Percentiles rank a stretch among this genome's conserved stretches.
Evolutionary conservation across 2,797 vertebrate genomes (phyloP).

Genomic region (Thamnophis elegans): DNA sequence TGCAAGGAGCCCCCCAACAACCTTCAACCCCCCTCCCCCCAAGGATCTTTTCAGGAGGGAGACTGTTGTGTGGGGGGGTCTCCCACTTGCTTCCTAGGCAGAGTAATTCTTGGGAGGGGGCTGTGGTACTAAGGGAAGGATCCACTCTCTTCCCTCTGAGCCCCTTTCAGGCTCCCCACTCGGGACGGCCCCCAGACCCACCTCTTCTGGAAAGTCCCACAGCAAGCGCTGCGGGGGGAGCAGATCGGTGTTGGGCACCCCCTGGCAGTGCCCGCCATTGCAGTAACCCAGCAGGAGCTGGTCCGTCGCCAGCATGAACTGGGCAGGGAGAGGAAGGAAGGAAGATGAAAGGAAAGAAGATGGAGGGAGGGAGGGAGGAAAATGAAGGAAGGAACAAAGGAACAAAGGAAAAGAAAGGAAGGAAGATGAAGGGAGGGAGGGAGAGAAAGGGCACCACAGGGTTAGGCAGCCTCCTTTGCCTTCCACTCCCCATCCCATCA

Average conservation of each 20-base stretch:
- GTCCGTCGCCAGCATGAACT: constrained; percentile 86
- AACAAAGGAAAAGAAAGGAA: too few species aligned
- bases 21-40: background rate
- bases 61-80: background rate
- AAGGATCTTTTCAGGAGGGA: background rate
- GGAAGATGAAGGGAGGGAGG: background rate
- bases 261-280: constrained; percentile 85
- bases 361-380: background rate
- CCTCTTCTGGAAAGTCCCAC: constrained; percentile 85
- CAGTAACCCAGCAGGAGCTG: constrained; percentile 88
- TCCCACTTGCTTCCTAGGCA: background rate
- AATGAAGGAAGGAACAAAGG: background rate
- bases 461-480: background rate
- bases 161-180: background rate
- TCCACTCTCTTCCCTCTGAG: background rate
- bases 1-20: background rate
- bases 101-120: background rate
- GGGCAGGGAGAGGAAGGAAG: background rate
- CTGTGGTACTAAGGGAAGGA: background rate
- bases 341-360: too few species aligned
- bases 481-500: background rate
- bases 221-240: constrained; percentile 79
- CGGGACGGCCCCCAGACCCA: constrained; percentile 36
- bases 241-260: constrained; percentile 76
- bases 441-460: background rate